These are phyloP conservation scores for Cephus sareptanus DNA, from an alignment of 2,888 invertebrate species.

Conservation along the genomic window DNA sequence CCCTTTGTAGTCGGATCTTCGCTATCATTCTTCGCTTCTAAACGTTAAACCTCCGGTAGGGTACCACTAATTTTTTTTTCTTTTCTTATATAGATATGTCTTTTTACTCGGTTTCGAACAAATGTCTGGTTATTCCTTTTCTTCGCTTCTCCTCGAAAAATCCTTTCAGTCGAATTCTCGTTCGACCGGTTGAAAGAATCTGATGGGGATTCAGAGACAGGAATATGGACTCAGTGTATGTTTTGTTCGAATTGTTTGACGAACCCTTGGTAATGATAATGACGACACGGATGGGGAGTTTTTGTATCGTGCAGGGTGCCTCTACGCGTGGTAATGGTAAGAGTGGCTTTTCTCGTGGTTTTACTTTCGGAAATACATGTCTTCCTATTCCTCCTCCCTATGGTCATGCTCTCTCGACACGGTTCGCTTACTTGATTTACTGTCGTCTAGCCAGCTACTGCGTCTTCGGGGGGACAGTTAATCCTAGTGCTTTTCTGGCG, in stretches of 20 bases:
- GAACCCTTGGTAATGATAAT: not conserved
- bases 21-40: not conserved
- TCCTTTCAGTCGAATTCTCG: not conserved
- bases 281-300: not conserved
- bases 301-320: not conserved
- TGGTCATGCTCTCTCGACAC: not conserved
- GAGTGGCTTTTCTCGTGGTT: not conserved
- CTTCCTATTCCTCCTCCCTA: not conserved
- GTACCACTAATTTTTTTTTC: not conserved
- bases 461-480: not conserved
- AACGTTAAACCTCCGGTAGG: not conserved
- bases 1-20: not conserved
- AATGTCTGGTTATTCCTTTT: not conserved
- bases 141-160: not conserved
- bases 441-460: not conserved
- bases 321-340: not conserved
- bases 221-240: not conserved
- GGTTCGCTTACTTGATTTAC: not conserved
- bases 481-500: not conserved
- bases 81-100: not conserved
- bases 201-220: not conserved
- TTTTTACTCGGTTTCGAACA: not conserved
- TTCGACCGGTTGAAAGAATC: not conserved
- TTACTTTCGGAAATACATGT: not conserved
- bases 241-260: not conserved